Conservation (phyloP, 92 coral and sea anemone genomes). For the Umimayanthus kanabou region DNA sequence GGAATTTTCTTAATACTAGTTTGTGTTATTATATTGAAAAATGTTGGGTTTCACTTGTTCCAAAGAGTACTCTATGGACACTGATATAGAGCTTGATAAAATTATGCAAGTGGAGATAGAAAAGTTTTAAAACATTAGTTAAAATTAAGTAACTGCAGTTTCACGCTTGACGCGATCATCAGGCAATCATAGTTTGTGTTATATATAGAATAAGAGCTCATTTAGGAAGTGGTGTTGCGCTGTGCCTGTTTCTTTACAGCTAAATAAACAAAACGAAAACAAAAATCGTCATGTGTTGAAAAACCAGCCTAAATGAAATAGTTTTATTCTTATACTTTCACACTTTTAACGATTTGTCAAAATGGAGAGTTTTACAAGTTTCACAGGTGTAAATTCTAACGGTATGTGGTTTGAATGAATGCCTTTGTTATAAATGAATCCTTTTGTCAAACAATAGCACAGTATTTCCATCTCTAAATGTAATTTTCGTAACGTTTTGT, state of each 20-base stretch:
- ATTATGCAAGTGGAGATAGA: too few species aligned
- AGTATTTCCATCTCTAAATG: neutral
- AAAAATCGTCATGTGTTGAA: neutral
- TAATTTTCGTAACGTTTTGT: neutral
- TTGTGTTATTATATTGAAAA: too few species aligned
- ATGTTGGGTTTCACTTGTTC: too few species aligned
- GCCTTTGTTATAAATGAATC: neutral
- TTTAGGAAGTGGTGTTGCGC: neutral
- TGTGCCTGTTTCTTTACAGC: neutral
- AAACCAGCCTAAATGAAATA: neutral
- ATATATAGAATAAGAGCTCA: too few species aligned
- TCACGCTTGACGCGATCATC: too few species aligned
- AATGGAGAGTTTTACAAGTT: neutral
- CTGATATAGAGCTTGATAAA: too few species aligned
- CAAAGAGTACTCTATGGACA: too few species aligned
- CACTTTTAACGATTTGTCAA: neutral
- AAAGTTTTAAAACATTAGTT: too few species aligned
- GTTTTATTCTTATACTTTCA: neutral
- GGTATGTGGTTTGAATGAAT: neutral
- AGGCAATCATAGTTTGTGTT: too few species aligned
- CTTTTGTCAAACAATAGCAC: neutral
- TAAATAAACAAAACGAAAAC: neutral
- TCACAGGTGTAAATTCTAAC: neutral
- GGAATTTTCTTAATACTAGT: too few species aligned
- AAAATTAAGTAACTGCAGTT: too few species aligned